Percentiles rank a stretch among this genome's conserved stretches.
These are phyloP conservation scores for Tenthredo livida DNA, from an alignment of 2,888 invertebrate genomes.

Conservation along the genomic window DNA sequence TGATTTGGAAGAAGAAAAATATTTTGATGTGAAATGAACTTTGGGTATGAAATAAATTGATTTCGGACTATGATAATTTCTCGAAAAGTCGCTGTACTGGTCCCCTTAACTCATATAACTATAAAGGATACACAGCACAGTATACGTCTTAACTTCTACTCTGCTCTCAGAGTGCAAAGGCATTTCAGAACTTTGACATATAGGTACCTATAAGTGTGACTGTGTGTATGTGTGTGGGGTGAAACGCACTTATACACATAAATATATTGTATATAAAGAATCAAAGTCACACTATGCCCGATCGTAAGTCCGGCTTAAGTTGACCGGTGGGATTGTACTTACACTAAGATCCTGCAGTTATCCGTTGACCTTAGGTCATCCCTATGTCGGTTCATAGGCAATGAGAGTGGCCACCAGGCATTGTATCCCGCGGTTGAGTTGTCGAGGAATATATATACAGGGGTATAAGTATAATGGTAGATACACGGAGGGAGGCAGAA, in stretches of 20 bases:
- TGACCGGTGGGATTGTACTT: background rate
- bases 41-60: too few species aligned
- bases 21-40: too few species aligned
- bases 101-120: too few species aligned
- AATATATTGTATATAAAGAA: background rate
- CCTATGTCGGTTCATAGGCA: background rate
- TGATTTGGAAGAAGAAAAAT: too few species aligned
- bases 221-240: background rate
- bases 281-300: constrained; percentile 13
- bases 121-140: background rate
- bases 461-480: background rate
- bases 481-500: background rate
- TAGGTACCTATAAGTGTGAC: too few species aligned
- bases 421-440: background rate
- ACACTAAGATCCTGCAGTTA: background rate
- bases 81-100: too few species aligned
- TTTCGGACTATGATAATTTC: too few species aligned
- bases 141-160: constrained; percentile 13
- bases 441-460: background rate
- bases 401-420: background rate
- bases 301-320: constrained; percentile 27
- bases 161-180: background rate
- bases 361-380: constrained; percentile 12
- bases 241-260: background rate
- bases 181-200: constrained; percentile 1